Percentiles rank a stretch among this genome's conserved stretches.
Conservation (phyloP, 2,113 vertebrate species). For the Lethenteron camtschaticum region DNA sequence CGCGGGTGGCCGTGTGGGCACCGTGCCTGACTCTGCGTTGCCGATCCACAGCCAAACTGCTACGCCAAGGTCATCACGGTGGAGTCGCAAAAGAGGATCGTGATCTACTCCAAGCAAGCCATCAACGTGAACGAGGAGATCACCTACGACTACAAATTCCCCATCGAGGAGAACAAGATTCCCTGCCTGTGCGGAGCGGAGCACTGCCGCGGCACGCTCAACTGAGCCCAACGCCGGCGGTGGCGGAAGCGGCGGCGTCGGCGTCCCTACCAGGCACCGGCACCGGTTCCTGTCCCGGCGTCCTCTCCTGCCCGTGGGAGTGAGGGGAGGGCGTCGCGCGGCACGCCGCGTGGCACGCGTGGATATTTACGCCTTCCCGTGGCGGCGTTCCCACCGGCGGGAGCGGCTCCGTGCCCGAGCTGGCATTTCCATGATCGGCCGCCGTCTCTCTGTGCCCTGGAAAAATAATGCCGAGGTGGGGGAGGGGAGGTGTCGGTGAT, state of each 20-base stretch:
- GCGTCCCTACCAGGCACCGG: too few relatives aligned
- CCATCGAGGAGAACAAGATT: slow-evolving; percentile 87
- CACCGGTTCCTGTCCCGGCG: too few relatives aligned
- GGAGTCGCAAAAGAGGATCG: slow-evolving; percentile 84
- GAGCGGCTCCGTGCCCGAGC: too few relatives aligned
- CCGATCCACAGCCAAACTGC: slow-evolving; percentile 47
- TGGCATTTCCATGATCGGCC: too few relatives aligned
- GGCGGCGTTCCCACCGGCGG: too few relatives aligned
- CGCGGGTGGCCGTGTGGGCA: not conserved
- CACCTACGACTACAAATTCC: slow-evolving; percentile 91
- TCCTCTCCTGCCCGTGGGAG: too few relatives aligned
- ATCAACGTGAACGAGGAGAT: slow-evolving; percentile 77
- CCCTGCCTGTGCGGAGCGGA: slow-evolving; percentile 72
- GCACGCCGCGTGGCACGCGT: too few relatives aligned
- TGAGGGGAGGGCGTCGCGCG: too few relatives aligned
- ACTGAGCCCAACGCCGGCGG: slow-evolving; percentile 25
- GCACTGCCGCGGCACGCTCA: slow-evolving; percentile 67
- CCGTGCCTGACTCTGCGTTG: not conserved
- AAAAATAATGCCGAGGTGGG: too few relatives aligned
- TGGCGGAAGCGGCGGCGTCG: not conserved
- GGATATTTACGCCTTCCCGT: too few relatives aligned
- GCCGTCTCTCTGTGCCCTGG: too few relatives aligned
- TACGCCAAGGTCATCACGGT: slow-evolving; percentile 94
- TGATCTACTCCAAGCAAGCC: slow-evolving; percentile 84
- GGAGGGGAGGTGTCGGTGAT: too few relatives aligned